Evolutionary conservation across 2,888 invertebrate species (phyloP).

Genomic region (Nomada goodeniana): DNA sequence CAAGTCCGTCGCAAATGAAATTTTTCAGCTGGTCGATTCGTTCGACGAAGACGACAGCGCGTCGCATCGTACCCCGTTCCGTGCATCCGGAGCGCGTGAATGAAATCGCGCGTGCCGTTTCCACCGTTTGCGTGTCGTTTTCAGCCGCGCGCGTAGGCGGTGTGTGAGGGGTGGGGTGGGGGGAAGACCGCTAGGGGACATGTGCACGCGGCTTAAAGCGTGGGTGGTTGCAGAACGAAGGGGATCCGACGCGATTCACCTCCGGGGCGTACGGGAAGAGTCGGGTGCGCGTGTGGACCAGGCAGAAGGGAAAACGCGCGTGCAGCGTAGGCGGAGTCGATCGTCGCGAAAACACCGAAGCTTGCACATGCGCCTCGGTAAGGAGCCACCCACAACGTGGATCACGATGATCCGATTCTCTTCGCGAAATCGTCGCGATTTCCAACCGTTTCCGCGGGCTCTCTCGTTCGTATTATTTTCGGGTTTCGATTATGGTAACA

Average conservation of each 20-base stretch:
- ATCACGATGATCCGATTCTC: slow-evolving; percentile 2
- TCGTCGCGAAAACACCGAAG: slow-evolving; percentile 69
- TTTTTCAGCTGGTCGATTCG: too few relatives aligned
- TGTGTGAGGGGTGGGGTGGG: too few relatives aligned
- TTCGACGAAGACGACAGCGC: too few relatives aligned
- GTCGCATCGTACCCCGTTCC: neutral
- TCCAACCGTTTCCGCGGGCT: neutral
- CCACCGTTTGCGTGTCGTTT: slow-evolving; percentile 40
- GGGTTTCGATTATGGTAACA: too few relatives aligned
- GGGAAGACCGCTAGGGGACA: neutral
- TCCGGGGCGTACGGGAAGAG: slow-evolving; percentile 57
- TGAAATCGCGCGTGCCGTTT: slow-evolving; percentile 70
- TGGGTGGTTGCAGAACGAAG: slow-evolving; percentile 46
- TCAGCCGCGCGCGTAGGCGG: slow-evolving; percentile 45
- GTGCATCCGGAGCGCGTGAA: slow-evolving; percentile 49
- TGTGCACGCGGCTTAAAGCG: slow-evolving; percentile 54
- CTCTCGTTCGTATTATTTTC: too few relatives aligned
- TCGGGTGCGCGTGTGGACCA: slow-evolving; percentile 58
- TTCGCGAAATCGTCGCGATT: neutral
- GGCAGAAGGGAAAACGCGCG: slow-evolving; percentile 63
- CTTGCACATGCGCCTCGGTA: slow-evolving; percentile 78
- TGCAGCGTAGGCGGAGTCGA: slow-evolving; percentile 79
- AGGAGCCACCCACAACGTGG: slow-evolving; percentile 76
- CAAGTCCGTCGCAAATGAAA: too few relatives aligned
- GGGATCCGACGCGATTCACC: slow-evolving; percentile 46